Evolutionary conservation across 2,888 invertebrate genomes (phyloP).

Genomic region (Homarus gammarus): DNA sequence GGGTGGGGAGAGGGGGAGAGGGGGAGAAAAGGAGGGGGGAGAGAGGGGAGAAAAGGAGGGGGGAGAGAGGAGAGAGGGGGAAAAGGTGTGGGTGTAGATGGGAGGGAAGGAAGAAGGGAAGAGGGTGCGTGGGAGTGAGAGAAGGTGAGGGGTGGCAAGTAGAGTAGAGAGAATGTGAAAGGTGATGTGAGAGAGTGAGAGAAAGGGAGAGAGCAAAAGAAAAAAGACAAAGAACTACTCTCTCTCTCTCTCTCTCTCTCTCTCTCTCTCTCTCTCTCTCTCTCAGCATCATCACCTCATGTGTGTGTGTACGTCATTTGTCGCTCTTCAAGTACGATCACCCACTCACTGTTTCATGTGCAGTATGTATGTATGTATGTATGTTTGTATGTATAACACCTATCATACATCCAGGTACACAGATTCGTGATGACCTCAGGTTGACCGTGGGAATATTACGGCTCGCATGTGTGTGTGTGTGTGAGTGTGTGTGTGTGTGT

Average conservation of each 20-base stretch:
- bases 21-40: neutral
- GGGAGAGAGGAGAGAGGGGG: neutral
- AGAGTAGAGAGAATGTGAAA: neutral
- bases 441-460: neutral
- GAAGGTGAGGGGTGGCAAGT: neutral
- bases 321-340: too few species aligned
- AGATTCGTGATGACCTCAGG: too few species aligned
- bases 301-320: neutral
- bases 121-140: neutral
- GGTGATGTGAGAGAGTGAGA: neutral
- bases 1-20: neutral
- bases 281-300: too few species aligned
- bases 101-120: neutral
- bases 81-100: neutral
- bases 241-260: neutral
- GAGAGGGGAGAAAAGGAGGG: neutral
- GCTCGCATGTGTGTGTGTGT: neutral
- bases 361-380: too few species aligned
- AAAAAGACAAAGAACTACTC: neutral
- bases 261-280: too few species aligned
- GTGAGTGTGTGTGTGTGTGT: constrained; percentile 14
- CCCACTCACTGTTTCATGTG: too few species aligned
- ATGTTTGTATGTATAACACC: too few species aligned
- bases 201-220: neutral
- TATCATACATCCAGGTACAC: too few species aligned